Conservation (phyloP, 1,140 invertebrate species). For the Hycleus cichorii region DNA sequence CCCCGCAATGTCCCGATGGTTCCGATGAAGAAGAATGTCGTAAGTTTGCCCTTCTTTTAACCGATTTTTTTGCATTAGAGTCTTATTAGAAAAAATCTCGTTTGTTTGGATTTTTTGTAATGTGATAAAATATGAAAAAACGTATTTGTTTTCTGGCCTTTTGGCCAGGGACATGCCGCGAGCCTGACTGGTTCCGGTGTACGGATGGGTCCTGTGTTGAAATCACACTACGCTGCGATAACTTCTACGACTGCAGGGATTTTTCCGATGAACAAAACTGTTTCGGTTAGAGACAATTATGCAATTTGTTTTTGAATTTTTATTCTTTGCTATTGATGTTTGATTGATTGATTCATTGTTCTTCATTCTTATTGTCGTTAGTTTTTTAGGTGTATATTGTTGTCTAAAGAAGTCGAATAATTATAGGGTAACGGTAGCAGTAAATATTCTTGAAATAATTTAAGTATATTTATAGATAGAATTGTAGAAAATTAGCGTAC, state of each 20-base stretch:
- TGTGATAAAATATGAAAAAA: not conserved
- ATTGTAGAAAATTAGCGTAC: too few relatives aligned
- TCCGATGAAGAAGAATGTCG: slow-evolving; percentile 88
- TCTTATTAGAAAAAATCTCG: not conserved
- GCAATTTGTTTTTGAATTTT: too few relatives aligned
- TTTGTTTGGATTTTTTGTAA: too few relatives aligned
- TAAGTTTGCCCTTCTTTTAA: slow-evolving; percentile 44
- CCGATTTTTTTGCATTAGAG: not conserved
- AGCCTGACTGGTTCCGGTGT: slow-evolving; percentile 58
- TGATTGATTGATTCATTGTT: too few relatives aligned
- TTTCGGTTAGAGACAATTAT: slow-evolving; percentile 49
- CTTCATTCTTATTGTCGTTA: too few relatives aligned
- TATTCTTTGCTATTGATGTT: too few relatives aligned
- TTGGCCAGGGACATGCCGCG: slow-evolving; percentile 48
- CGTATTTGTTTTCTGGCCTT: slow-evolving; percentile 33
- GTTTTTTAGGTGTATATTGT: too few relatives aligned
- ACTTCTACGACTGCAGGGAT: slow-evolving; percentile 82
- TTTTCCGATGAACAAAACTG: slow-evolving; percentile 88
- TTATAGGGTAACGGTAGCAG: too few relatives aligned
- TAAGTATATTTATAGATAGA: too few relatives aligned
- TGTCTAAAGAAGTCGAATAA: too few relatives aligned
- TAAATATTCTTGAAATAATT: too few relatives aligned
- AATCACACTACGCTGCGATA: slow-evolving; percentile 67
- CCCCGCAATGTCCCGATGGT: slow-evolving; percentile 76
- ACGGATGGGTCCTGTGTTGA: slow-evolving; percentile 60